Conservation (phyloP, 2,113 vertebrate species). For the Nycticorax nycticorax region DNA sequence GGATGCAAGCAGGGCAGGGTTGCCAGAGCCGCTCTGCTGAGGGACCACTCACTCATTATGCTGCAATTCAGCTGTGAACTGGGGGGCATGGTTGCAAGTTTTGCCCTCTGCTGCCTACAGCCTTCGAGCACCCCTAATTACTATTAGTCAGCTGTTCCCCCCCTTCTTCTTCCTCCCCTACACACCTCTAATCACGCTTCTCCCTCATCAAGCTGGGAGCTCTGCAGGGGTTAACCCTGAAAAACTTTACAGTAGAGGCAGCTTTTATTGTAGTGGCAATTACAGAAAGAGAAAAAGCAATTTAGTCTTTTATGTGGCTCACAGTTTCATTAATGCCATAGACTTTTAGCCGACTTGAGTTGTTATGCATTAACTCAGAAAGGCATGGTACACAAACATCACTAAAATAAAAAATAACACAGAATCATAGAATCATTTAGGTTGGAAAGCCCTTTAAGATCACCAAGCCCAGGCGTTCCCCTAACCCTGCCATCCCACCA, state of each 20-base stretch:
- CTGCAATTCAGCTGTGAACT: background rate
- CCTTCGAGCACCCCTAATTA: background rate
- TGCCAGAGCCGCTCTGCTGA: background rate
- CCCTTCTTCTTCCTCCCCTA: background rate
- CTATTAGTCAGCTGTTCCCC: background rate
- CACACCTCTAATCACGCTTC: constrained; percentile 12
- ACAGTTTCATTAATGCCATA: constrained; percentile 41
- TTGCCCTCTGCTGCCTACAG: background rate
- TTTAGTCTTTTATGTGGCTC: constrained; percentile 43
- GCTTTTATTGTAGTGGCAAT: constrained; percentile 50
- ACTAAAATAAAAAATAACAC: constrained; percentile 15
- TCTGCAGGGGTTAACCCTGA: constrained; percentile 34
- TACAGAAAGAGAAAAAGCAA: constrained; percentile 57
- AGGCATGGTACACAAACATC: constrained; percentile 4
- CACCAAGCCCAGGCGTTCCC: no score
- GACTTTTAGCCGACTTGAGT: background rate
- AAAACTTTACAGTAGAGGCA: constrained; percentile 40
- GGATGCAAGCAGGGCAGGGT: background rate
- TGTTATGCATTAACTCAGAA: constrained; percentile 6
- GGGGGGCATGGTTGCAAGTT: background rate
- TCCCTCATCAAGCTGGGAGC: constrained; percentile 3
- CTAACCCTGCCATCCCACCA: no score
- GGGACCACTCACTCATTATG: background rate
- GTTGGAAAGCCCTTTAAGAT: no score
- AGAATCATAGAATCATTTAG: no score